Conservation (phyloP, 2,888 invertebrate genomes). For the Orthosia incerta region DNA sequence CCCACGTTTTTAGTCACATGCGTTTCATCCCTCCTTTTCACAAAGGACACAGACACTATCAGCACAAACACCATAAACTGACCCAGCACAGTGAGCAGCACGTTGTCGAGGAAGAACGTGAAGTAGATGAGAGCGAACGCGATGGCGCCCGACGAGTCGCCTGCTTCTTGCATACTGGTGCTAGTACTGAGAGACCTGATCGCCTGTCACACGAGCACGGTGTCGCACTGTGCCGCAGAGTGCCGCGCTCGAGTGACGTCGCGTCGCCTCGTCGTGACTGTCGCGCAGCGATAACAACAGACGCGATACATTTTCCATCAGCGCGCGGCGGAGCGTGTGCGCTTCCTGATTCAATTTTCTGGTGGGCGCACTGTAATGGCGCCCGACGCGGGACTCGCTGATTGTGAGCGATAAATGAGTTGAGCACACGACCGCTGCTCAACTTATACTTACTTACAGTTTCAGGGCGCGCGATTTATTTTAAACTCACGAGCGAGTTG, state of each 20-base stretch:
- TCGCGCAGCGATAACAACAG: slow-evolving; percentile 70
- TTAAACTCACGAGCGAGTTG: background rate
- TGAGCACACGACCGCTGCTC: slow-evolving; percentile 1
- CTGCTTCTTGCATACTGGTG: slow-evolving; percentile 59
- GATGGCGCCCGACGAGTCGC: slow-evolving; percentile 52
- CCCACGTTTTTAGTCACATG: background rate
- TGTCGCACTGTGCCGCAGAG: background rate
- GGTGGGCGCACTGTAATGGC: slow-evolving; percentile 63
- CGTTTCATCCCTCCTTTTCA: background rate
- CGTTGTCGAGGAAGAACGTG: slow-evolving; percentile 96
- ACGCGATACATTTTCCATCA: slow-evolving; percentile 79
- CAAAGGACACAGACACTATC: background rate
- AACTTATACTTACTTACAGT: background rate
- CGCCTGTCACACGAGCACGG: background rate
- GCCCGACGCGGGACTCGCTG: slow-evolving; percentile 49
- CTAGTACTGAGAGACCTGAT: background rate
- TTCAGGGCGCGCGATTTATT: background rate
- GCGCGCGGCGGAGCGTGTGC: slow-evolving; percentile 77
- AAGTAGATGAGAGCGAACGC: slow-evolving; percentile 91
- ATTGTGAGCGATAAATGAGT: slow-evolving; percentile 30
- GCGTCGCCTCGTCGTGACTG: slow-evolving; percentile 7
- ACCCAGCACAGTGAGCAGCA: slow-evolving; percentile 97
- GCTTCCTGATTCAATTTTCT: slow-evolving; percentile 76
- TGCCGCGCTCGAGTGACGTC: slow-evolving; percentile 8
- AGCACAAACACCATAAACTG: slow-evolving; percentile 77